Evolutionary conservation across 2,113 vertebrate genomes (phyloP), one percentile per base, ranked within the genome.

Genomic region (Nothocercus julius): DNA sequence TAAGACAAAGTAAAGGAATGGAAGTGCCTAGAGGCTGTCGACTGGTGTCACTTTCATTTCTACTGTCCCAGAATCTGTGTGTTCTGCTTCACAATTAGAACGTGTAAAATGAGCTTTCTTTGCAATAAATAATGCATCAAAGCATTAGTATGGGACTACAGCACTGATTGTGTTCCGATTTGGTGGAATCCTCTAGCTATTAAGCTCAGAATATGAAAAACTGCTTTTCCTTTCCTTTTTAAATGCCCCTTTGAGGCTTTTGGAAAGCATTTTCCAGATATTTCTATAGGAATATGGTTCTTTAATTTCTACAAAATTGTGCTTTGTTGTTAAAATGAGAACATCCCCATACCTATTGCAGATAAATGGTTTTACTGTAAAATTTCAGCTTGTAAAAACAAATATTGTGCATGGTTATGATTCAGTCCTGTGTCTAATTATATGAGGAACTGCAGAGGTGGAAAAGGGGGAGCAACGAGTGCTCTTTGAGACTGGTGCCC

Each of bases 311-410:
- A 25, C 19, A 45, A 19, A 27, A 24, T 40, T 53, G n/a, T 66
- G 53, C 32, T 68, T 36, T 67, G 2, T 32, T 58, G 18, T 81
- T 85, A 70, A 22, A 74, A 53, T 13, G 15, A 19, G 10, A 49
- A 20, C 3, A 1, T 11, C 32, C 69, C 68, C 3, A 2, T 34
- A 13, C 11, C 20, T 3, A 0, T 30, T 47, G 45, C 17, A 66
- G 40, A 49, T 18, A 67, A 40, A 47, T 61, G 1, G 11, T 62
- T 85, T 82, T 44, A 28, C 62, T 73, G 16, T 40, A 30, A 82
- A 54, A 16, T 11, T 76, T 73, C 54, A 3, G 2, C 13, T 28
- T 45, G 15, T 61, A 63, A 70, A 67, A n/a, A 6, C 24, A 32
- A 63, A 6, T 77, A 59, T 2, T 10, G 28, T 16, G 15, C 9